These are phyloP conservation scores for Rhabdornis inornatus DNA, from an alignment of 2,113 vertebrate genomes.

Conservation along the genomic window DNA sequence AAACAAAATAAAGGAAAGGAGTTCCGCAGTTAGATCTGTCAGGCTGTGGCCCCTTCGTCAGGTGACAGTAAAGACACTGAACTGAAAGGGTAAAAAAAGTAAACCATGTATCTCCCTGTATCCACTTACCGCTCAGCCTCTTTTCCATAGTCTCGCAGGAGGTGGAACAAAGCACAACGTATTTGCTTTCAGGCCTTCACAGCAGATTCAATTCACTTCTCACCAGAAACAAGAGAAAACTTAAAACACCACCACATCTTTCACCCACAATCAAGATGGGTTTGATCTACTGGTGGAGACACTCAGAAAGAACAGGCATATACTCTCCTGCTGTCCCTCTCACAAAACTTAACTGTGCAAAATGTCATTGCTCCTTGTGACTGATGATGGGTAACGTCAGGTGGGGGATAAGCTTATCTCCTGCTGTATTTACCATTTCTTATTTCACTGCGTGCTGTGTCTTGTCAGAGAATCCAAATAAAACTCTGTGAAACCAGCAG, in stretches of 20 bases:
- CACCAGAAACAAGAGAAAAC: constrained; percentile 8
- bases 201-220: constrained; percentile 3
- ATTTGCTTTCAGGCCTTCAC: background rate
- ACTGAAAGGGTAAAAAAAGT: constrained; percentile 31
- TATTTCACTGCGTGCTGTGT: background rate
- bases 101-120: constrained; percentile 2
- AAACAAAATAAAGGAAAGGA: background rate
- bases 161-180: background rate
- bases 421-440: constrained; percentile 50
- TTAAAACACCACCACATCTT: background rate
- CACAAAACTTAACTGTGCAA: background rate
- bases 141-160: background rate
- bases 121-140: background rate
- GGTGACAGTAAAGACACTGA: constrained; percentile 42
- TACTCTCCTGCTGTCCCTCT: background rate
- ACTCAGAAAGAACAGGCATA: background rate
- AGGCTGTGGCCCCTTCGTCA: constrained; percentile 21
- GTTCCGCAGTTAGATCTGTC: constrained; percentile 34
- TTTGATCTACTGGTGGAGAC: background rate
- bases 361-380: constrained; percentile 49
- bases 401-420: constrained; percentile 39
- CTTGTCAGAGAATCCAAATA: constrained; percentile 33
- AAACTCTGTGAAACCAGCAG: background rate
- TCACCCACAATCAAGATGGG: background rate
- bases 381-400: constrained; percentile 38